These are phyloP conservation scores for Metallyticus violacea DNA, from an alignment of 2,888 invertebrate species.

Conservation along the genomic window DNA sequence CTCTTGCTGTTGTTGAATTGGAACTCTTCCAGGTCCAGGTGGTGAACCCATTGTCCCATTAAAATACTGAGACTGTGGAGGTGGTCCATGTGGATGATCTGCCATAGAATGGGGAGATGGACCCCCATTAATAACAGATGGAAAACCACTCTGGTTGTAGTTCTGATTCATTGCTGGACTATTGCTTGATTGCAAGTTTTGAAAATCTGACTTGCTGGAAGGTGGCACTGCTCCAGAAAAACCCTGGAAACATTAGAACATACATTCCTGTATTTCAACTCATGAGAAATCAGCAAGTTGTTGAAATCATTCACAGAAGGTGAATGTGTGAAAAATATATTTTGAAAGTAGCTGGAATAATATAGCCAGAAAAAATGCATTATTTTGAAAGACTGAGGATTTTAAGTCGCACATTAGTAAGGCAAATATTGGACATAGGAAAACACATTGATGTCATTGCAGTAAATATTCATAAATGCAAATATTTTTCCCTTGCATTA, in stretches of 20 bases:
- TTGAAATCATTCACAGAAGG: too few species aligned
- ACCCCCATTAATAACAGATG: slow-evolving; percentile 25
- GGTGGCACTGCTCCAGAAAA: slow-evolving; percentile 8
- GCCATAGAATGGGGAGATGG: slow-evolving; percentile 13
- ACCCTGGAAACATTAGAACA: not conserved
- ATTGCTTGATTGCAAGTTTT: slow-evolving; percentile 27
- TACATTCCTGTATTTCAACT: too few species aligned
- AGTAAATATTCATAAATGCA: too few species aligned
- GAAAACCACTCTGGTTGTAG: slow-evolving; percentile 2
- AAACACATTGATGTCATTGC: too few species aligned
- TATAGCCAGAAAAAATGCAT: too few species aligned
- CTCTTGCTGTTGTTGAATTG: not conserved
- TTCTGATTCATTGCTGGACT: slow-evolving; percentile 24
- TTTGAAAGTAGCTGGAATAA: too few species aligned
- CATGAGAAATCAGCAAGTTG: too few species aligned
- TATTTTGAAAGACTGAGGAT: too few species aligned
- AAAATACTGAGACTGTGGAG: slow-evolving; percentile 25
- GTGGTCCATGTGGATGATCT: not conserved
- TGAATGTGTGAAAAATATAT: too few species aligned
- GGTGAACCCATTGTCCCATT: slow-evolving; percentile 26
- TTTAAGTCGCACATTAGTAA: too few species aligned
- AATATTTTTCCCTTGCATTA: too few species aligned
- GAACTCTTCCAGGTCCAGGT: not conserved
- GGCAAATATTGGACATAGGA: too few species aligned
- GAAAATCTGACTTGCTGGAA: slow-evolving; percentile 29